phyloP scores from a whole-genome alignment of 2,888 invertebrate species.

The Diarsia rubi region DNA sequence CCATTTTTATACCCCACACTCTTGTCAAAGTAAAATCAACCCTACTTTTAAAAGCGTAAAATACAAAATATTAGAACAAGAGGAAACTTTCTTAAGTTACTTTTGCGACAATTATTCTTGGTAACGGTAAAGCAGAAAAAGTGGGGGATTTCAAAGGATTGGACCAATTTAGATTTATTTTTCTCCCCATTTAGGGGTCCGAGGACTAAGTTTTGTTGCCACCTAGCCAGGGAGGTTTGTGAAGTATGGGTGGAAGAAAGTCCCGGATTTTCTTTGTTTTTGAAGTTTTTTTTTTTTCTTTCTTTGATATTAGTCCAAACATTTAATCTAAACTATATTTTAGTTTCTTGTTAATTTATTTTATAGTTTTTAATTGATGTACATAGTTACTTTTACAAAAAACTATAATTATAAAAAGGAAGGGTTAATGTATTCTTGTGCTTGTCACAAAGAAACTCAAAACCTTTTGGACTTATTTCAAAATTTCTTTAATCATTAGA shows the following conservation, averaged over 20 bases:
- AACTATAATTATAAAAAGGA: no score
- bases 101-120: slow-evolving; percentile 86
- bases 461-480: no score
- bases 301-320: background rate
- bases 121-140: slow-evolving; percentile 88
- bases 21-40: slow-evolving; percentile 47
- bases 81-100: slow-evolving; percentile 81
- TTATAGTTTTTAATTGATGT: no score
- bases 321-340: background rate
- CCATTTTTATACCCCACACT: slow-evolving; percentile 73
- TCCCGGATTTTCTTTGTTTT: slow-evolving; percentile 32
- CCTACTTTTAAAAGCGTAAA: slow-evolving; percentile 9
- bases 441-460: no score
- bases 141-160: slow-evolving; percentile 89
- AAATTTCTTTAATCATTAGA: no score
- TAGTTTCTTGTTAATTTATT: no score
- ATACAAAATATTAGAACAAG: slow-evolving; percentile 59
- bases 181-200: slow-evolving; percentile 83
- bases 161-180: slow-evolving; percentile 90
- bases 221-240: slow-evolving; percentile 74
- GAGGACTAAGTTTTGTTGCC: slow-evolving; percentile 83
- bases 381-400: no score
- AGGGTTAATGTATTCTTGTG: no score
- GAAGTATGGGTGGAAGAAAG: slow-evolving; percentile 66
- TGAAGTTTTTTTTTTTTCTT: background rate